phyloP scores from a whole-genome alignment of 2,113 vertebrate genomes.

The Ahaetulla prasina region DNA sequence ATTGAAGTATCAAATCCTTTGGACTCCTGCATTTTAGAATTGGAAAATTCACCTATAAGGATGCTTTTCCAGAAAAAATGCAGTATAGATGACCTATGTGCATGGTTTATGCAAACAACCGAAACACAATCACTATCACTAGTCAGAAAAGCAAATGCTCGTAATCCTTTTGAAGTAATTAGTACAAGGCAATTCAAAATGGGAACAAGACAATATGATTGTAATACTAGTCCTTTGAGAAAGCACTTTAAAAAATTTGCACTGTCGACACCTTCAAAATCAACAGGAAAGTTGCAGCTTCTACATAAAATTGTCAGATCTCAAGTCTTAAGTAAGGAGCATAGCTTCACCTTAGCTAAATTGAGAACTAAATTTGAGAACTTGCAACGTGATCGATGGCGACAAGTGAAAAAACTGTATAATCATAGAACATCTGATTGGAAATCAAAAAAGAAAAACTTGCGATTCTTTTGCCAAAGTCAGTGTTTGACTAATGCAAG shows the following conservation, averaged over 20 bases:
- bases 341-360: slow-evolving; percentile 70
- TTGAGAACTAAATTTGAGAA: slow-evolving; percentile 71
- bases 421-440: slow-evolving; percentile 51
- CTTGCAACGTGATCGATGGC: slow-evolving; percentile 63
- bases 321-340: slow-evolving; percentile 69
- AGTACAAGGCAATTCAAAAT: slow-evolving; percentile 76
- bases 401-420: slow-evolving; percentile 57
- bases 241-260: slow-evolving; percentile 97
- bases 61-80: slow-evolving; percentile 90
- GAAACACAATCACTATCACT: slow-evolving; percentile 93
- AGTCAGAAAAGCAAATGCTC: slow-evolving; percentile 87
- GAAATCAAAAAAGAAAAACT: slow-evolving; percentile 67
- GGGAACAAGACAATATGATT: slow-evolving; percentile 69
- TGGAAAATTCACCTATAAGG: slow-evolving; percentile 81
- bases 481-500: slow-evolving; percentile 58
- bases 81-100: slow-evolving; percentile 83
- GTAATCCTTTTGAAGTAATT: slow-evolving; percentile 82
- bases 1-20: slow-evolving; percentile 63
- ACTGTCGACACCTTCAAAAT: slow-evolving; percentile 85
- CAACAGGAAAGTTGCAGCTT: slow-evolving; percentile 74
- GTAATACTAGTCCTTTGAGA: slow-evolving; percentile 81
- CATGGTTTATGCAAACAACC: slow-evolving; percentile 98
- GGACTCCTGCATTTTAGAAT: slow-evolving; percentile 69
- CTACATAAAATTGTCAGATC: slow-evolving; percentile 70
- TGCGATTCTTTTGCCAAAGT: slow-evolving; percentile 68